These are phyloP conservation scores for Drosophila hamatofila DNA, from an alignment of 2,888 invertebrate genomes.

Conservation along the genomic window DNA sequence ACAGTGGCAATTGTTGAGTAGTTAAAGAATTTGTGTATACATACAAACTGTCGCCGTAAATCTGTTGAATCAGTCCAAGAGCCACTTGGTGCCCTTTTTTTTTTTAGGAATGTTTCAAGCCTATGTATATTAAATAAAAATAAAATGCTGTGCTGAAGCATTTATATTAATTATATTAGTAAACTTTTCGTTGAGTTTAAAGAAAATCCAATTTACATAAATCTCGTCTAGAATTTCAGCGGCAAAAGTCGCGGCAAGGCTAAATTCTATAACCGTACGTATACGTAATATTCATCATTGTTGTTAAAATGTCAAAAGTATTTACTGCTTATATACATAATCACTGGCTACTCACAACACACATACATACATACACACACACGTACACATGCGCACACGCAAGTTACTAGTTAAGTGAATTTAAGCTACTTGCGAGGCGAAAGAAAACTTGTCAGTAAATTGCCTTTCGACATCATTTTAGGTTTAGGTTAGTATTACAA, in stretches of 20 bases:
- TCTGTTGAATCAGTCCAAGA: not conserved
- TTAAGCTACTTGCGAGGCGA: constrained; percentile 42
- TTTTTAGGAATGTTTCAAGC: not conserved
- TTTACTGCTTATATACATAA: constrained; percentile 53
- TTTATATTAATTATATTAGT: constrained; percentile 10
- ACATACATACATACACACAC: not conserved
- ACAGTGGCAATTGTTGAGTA: constrained; percentile 1
- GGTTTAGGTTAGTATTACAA: constrained; percentile 75
- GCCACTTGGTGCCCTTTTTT: not conserved
- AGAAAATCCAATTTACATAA: constrained; percentile 12
- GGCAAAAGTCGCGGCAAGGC: constrained; percentile 4
- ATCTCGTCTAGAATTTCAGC: not conserved
- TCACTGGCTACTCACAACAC: constrained; percentile 13
- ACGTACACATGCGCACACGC: constrained; percentile 13
- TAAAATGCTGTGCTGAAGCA: not conserved
- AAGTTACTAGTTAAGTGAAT: constrained; percentile 56
- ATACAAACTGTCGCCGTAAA: not conserved
- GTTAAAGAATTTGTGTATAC: constrained; percentile 2
- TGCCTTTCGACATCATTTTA: constrained; percentile 51
- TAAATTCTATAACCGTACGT: constrained; percentile 34
- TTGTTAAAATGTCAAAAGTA: constrained; percentile 47
- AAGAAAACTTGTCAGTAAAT: constrained; percentile 53
- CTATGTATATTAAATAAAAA: not conserved
- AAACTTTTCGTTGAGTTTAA: not conserved
- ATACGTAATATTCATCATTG: constrained; percentile 41